phyloP scores from a whole-genome alignment of 2,113 vertebrate genomes.

The Oophaga pumilio region DNA sequence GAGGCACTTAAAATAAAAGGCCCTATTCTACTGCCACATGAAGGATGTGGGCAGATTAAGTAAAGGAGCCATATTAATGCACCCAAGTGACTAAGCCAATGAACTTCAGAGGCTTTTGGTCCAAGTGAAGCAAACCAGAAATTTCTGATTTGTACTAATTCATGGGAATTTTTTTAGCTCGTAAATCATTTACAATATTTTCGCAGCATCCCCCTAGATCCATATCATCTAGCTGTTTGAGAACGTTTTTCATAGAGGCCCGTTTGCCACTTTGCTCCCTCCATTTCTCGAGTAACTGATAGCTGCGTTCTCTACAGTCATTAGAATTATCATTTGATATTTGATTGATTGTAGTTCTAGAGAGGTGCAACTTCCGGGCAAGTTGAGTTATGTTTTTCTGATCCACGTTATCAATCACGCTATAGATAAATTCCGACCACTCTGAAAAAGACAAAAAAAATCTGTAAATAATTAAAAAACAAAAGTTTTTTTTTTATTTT shows the following conservation, averaged over 20 bases:
- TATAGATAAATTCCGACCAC: background rate
- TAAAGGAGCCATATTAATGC: background rate
- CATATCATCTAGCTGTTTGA: constrained; percentile 35
- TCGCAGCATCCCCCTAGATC: background rate
- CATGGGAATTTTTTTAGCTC: background rate
- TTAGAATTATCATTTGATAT: background rate
- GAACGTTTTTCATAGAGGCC: constrained; percentile 49
- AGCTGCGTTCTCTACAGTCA: constrained; percentile 36
- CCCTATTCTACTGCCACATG: background rate
- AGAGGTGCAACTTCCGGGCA: constrained; percentile 45
- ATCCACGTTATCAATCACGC: constrained; percentile 31
- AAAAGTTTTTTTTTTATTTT: too few species aligned
- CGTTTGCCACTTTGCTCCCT: constrained; percentile 35
- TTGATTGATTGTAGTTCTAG: constrained; percentile 15
- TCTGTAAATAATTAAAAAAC: constrained; percentile 8
- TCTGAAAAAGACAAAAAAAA: constrained; percentile 56
- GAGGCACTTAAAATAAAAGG: background rate
- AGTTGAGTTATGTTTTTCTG: background rate
- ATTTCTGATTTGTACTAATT: background rate
- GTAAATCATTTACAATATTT: constrained; percentile 9
- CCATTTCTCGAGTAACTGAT: constrained; percentile 57
- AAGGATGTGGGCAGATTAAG: background rate
- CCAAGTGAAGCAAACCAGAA: background rate
- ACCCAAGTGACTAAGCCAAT: background rate
- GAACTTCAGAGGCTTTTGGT: background rate